Evolutionary conservation across 1,140 invertebrate species (phyloP), one percentile per base, ranked within the genome.

Genomic region (Teleopsis dalmanni): DNA sequence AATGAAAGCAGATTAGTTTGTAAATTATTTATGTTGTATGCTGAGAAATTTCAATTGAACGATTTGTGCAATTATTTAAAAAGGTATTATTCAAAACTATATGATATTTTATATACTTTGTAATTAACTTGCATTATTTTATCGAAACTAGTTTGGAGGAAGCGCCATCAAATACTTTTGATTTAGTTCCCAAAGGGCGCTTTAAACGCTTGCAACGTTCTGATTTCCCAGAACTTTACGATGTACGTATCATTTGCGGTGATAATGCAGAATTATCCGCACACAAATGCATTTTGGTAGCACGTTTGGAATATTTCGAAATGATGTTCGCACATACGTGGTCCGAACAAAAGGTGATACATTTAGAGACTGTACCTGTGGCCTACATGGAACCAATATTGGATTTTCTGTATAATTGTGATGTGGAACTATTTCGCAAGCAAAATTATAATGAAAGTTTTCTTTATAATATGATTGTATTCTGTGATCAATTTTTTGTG

Each of bases 231-330:
- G 74, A 78, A n/a, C 70, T 84, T 3, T 77, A 73, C 64, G 83
- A 87, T 69, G 72, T 81, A 18, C 57, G 54, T 4, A 71, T 84
- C 4, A 54, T 70, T 19, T 76, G 75, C 51, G 75, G 75, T 31
- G 77, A 81, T 55, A 73, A 72, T 7, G 60, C 65, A 10, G 55
- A 71, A n/a, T 59, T 84, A 18, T 58, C 67, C 35, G 84, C 81
- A 27, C 84, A 88, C 60, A 84, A 83, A 53, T 87, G 84, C 67
- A 70, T 88, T 36, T 61, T 87, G 21, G 75, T 78, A 1, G 78
- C 82, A 6, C 65, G 83, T 50, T 62, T 82, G 9, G 83, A 87
- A 46, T 87, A 87, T 65, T 88, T 87, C 64, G 73, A 76, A 43
- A 80, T 78, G 62, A 83, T 87, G 81, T 76, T 86, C 47, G 73